Evolutionary conservation across 2,113 vertebrate genomes (phyloP).

Genomic region (Bubo blakistoni): DNA sequence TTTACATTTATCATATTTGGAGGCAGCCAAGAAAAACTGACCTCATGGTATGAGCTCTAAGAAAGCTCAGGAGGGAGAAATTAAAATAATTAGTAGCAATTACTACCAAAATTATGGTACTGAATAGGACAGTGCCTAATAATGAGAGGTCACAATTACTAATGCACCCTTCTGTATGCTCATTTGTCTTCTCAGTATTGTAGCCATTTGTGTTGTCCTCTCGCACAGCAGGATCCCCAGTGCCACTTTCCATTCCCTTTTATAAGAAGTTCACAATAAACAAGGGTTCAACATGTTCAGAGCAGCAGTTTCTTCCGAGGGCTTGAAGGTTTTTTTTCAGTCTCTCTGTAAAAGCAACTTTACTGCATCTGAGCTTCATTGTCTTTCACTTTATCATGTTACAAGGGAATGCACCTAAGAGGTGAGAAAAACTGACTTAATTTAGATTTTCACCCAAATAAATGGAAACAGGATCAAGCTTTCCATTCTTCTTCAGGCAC

Average conservation of each 20-base stretch:
- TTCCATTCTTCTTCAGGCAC: not conserved
- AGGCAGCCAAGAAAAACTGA: slow-evolving; percentile 14
- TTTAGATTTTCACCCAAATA: not conserved
- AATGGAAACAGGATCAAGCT: not conserved
- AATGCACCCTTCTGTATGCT: not conserved
- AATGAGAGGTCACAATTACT: slow-evolving; percentile 9
- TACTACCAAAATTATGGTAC: slow-evolving; percentile 19
- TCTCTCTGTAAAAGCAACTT: not conserved
- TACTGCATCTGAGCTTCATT: not conserved
- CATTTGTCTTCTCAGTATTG: slow-evolving; percentile 27
- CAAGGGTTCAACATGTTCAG: not conserved
- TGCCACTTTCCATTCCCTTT: not conserved
- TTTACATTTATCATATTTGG: slow-evolving; percentile 25
- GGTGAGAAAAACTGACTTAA: not conserved
- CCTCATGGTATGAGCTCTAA: not conserved
- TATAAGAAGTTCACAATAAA: not conserved
- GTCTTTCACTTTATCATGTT: not conserved
- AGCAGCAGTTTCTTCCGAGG: not conserved
- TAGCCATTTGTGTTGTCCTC: slow-evolving; percentile 11
- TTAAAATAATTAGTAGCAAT: slow-evolving; percentile 56
- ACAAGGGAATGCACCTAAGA: not conserved
- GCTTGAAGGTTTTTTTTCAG: not conserved
- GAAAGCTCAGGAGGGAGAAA: slow-evolving; percentile 27
- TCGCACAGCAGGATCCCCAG: not conserved
- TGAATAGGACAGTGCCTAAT: slow-evolving; percentile 13